A percentile compares a stretch with the other conserved stretches of the same genome.
Conservation (phyloP, 2,888 invertebrate species). For the Eupeodes latifasciatus region DNA sequence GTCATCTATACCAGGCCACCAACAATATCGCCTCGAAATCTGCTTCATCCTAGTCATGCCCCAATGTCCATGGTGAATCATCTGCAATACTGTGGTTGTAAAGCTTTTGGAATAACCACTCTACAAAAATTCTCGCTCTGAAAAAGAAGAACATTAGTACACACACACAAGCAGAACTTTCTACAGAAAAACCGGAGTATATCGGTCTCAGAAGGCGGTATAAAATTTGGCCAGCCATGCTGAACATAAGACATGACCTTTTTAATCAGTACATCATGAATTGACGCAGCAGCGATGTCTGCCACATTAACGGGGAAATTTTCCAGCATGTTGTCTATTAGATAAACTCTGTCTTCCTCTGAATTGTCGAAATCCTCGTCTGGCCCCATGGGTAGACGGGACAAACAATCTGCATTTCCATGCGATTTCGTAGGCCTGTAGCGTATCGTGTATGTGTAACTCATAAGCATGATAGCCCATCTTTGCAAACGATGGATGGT, state of each 20-base stretch:
- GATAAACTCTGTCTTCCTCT: constrained; percentile 18
- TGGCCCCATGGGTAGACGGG: constrained; percentile 38
- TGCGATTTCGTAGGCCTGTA: constrained; percentile 39
- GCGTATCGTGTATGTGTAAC: constrained; percentile 46
- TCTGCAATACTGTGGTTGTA: too few species aligned
- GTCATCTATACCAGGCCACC: neutral
- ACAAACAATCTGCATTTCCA: constrained; percentile 51
- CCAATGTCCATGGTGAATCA: too few species aligned
- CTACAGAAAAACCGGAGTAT: too few species aligned
- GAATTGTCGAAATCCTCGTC: constrained; percentile 31
- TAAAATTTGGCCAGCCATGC: too few species aligned
- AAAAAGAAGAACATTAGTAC: too few species aligned
- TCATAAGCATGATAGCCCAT: constrained; percentile 57
- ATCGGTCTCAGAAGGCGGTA: too few species aligned
- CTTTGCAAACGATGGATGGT: constrained; percentile 61
- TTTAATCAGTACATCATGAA: too few species aligned
- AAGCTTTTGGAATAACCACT: too few species aligned
- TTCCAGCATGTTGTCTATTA: constrained; percentile 4
- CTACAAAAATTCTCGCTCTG: constrained; percentile 1
- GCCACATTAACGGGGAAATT: constrained; percentile 40
- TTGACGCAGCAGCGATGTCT: constrained; percentile 20
- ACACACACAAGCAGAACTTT: too few species aligned
- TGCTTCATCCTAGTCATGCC: too few species aligned
- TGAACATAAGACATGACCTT: too few species aligned
- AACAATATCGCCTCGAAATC: too few species aligned